Percentiles rank a stretch among this genome's conserved stretches.
These are phyloP conservation scores for Hypotaenidia philippensis DNA, from an alignment of 2,797 vertebrate species.

Conservation along the genomic window DNA sequence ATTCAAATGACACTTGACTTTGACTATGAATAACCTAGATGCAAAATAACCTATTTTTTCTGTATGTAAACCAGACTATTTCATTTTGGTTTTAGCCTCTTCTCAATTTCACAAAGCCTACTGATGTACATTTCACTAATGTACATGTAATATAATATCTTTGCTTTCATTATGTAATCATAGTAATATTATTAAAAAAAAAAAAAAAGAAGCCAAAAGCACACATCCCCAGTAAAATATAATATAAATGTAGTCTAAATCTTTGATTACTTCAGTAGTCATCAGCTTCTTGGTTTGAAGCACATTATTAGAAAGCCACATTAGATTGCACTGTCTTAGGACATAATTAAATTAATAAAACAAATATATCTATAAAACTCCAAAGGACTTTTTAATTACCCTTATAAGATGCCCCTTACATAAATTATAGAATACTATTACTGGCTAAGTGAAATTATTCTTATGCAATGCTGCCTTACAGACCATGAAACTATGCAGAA, in stretches of 20 bases:
- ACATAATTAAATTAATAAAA: background rate
- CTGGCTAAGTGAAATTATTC: background rate
- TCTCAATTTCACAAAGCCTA: background rate
- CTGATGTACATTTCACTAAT: background rate
- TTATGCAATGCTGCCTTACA: background rate
- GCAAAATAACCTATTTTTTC: background rate
- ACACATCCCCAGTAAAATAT: background rate
- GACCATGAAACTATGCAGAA: background rate
- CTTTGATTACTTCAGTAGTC: background rate
- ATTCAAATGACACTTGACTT: background rate
- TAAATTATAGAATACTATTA: background rate
- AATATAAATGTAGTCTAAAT: background rate
- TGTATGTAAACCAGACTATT: background rate
- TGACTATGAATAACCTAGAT: background rate
- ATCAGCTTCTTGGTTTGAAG: background rate
- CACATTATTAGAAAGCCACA: background rate
- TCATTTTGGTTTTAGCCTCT: background rate
- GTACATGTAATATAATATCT: background rate
- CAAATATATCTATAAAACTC: background rate
- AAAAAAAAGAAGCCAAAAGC: too few relatives aligned
- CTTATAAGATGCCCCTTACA: background rate
- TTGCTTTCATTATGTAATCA: background rate
- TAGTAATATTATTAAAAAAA: background rate
- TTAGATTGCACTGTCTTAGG: background rate
- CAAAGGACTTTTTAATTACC: rapidly evolving